These are phyloP conservation scores for Euborellia annulipes DNA, from an alignment of 1,140 invertebrate genomes.

Conservation along the genomic window DNA sequence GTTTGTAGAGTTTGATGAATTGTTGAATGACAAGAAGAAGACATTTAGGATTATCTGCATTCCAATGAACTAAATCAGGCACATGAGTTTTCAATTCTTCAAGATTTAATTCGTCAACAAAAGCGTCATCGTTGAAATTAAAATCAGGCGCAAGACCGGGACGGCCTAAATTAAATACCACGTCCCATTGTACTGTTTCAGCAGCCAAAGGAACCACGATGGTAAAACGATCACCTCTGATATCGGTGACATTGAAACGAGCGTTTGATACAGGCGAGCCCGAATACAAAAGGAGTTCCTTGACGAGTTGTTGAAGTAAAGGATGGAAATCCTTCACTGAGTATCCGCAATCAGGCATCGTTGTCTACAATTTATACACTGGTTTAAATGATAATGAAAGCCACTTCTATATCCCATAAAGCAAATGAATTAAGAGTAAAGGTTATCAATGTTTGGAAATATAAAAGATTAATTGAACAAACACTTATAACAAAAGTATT, in stretches of 20 bases:
- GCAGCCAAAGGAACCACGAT: constrained; percentile 26
- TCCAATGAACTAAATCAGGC: constrained; percentile 39
- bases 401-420: too few relatives aligned
- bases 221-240: constrained; percentile 24
- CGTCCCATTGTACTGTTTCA: constrained; percentile 22
- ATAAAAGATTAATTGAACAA: too few relatives aligned
- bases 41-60: constrained; percentile 31
- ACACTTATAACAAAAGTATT: too few relatives aligned
- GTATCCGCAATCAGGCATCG: too few relatives aligned
- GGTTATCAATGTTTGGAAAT: too few relatives aligned
- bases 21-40: constrained; percentile 36
- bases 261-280: too few relatives aligned
- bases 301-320: too few relatives aligned
- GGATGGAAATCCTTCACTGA: too few relatives aligned
- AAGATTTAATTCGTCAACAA: constrained; percentile 32
- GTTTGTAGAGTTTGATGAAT: constrained; percentile 33
- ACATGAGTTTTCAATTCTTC: constrained; percentile 29
- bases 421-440: too few relatives aligned
- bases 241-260: not conserved
- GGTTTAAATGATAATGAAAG: too few relatives aligned
- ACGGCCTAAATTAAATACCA: constrained; percentile 24
- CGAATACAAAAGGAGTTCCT: too few relatives aligned
- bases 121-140: constrained; percentile 36
- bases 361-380: too few relatives aligned
- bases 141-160: constrained; percentile 29